Evolutionary conservation across 1,140 invertebrate species (phyloP), one percentile per base, ranked within the genome.

Genomic region (Pissodes strobi): DNA sequence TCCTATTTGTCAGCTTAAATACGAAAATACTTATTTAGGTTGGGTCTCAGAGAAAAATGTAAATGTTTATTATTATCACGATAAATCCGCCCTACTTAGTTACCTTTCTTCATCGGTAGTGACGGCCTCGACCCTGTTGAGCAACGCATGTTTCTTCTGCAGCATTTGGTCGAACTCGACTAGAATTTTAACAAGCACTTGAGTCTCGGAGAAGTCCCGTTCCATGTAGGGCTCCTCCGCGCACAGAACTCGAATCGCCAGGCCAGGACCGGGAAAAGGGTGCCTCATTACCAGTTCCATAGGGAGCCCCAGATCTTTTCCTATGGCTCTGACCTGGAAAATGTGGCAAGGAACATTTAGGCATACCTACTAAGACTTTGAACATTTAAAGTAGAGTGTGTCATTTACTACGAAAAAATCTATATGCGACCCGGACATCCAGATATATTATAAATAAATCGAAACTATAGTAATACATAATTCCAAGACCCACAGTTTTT

Each of bases 151-250:
- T 71, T 94, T 94, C 84, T 95, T 97, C 78, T 94, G 87, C 48
- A 93, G 84, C 87, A 95, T 94, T 77, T 90, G 90, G 72, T 91
- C 86, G 81, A 93, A 98, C 76, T 97, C 94, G 37, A 91, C 91
- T 76, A 98, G 91, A 76, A 97, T 93, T 82, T 94, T 94, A 39
- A 95, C 89, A 75, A 98, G 87, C 57, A 94, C 91, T 83, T 93
- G 91, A 41, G 95, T 99, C 82, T 98, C 95, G 8, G 92, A 90
- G 80, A 97, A 99, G 79, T 97, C 93, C 75, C 90, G 88, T 74
- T 97, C 95, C 79, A 95, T 92, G 77, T 87, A 98, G n/a, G 97
- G 91, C 78, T 98, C 94, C 60, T 96, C 92, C 30, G 94, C 93
- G 82, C 97, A 99, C 18, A 99, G 82, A 41, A 99, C 90, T 65